Evolutionary conservation across 2,888 invertebrate genomes (phyloP).

Genomic region (Conops quadrifasciatus): DNA sequence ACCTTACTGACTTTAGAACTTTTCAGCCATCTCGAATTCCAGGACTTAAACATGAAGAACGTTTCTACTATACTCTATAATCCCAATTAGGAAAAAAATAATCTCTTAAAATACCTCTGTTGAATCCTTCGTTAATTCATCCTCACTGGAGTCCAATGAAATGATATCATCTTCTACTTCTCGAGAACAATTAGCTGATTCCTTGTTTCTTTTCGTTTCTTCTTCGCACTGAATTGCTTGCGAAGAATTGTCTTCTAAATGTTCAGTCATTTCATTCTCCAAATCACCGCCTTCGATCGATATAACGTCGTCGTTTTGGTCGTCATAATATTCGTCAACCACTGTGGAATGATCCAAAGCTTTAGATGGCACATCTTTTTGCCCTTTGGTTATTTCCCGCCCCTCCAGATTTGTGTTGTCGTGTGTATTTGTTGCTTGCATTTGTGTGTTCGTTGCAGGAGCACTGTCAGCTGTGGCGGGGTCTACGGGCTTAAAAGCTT

Average conservation of each 20-base stretch:
- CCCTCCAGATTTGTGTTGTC: slow-evolving; percentile 3
- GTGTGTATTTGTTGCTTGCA: neutral
- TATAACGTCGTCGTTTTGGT: slow-evolving; percentile 62
- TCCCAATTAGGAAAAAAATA: neutral
- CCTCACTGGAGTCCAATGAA: slow-evolving; percentile 57
- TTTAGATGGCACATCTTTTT: slow-evolving; percentile 13
- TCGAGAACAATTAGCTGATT: slow-evolving; percentile 21
- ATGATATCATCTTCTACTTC: slow-evolving; percentile 52
- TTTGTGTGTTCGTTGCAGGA: neutral
- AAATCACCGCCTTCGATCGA: slow-evolving; percentile 63
- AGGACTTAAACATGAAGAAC: slow-evolving; percentile 61
- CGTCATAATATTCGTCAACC: slow-evolving; percentile 58
- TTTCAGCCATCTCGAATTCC: slow-evolving; percentile 71
- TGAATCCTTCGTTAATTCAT: slow-evolving; percentile 48
- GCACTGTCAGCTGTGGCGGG: neutral
- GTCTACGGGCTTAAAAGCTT: neutral
- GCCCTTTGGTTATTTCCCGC: neutral
- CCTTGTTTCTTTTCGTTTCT: neutral
- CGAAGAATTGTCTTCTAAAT: slow-evolving; percentile 51
- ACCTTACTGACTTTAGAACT: slow-evolving; percentile 71
- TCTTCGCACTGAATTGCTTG: slow-evolving; percentile 42
- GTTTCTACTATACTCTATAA: too few species aligned
- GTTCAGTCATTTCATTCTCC: slow-evolving; percentile 63
- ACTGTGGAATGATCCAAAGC: neutral
- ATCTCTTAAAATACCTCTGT: slow-evolving; percentile 48